A percentile compares a stretch with the other conserved stretches of the same genome.
These are phyloP conservation scores for Crematogaster levior DNA, from an alignment of 2,888 invertebrate genomes.

Conservation along the genomic window DNA sequence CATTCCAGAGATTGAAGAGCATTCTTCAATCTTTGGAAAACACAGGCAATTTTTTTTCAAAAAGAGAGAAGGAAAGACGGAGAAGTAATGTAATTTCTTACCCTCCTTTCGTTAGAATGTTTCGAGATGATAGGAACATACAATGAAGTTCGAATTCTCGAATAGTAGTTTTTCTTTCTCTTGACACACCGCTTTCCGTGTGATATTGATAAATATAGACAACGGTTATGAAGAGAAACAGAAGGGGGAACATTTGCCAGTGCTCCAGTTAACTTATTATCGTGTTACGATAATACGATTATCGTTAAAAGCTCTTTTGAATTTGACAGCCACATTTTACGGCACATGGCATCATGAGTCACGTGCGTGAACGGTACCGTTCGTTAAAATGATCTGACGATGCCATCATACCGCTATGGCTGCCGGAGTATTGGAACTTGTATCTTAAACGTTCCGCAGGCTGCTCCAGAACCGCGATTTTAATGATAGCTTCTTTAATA, in stretches of 20 bases:
- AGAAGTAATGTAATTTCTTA: background rate
- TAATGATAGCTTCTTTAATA: conserved; percentile 9
- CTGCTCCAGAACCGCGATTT: background rate
- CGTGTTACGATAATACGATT: conserved; percentile 46
- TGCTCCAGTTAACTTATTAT: conserved; percentile 26
- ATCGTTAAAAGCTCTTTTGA: conserved; percentile 52
- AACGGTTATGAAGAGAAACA: background rate
- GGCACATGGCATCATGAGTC: background rate
- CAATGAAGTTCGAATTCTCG: background rate
- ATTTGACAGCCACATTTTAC: conserved; percentile 11
- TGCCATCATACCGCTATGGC: background rate
- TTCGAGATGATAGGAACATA: background rate
- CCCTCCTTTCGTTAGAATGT: background rate
- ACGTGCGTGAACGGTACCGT: conserved; percentile 41
- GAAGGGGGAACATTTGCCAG: background rate
- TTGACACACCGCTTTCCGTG: background rate
- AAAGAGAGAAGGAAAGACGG: background rate
- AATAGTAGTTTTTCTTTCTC: background rate
- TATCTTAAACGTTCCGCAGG: background rate
- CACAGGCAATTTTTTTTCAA: background rate
- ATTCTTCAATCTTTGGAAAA: background rate
- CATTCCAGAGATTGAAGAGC: background rate
- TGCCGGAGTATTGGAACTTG: background rate
- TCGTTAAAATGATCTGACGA: conserved; percentile 19
- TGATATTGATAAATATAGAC: conserved; percentile 23